Conservation (phyloP, 2,113 vertebrate species). For the Trachemys scripta region DNA sequence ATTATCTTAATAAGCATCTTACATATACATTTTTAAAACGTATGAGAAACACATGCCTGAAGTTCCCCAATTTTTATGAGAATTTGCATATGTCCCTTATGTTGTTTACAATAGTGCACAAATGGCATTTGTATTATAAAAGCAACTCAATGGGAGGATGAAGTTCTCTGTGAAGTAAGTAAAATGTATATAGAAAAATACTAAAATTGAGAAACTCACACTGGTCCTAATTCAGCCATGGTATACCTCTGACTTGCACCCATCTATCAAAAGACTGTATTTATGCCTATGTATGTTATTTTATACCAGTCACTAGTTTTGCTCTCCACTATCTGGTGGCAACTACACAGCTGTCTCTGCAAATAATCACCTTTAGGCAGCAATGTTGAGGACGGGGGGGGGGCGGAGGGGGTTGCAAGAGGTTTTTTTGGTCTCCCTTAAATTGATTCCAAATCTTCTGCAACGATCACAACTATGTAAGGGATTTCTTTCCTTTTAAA, state of each 20-base stretch:
- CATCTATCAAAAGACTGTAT: neutral
- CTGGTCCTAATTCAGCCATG: neutral
- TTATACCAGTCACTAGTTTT: neutral
- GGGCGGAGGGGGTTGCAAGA: no score
- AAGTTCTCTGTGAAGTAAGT: neutral
- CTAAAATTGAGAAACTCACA: neutral
- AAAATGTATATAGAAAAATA: neutral
- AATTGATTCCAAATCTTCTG: neutral
- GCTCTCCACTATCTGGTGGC: neutral
- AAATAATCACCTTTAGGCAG: neutral
- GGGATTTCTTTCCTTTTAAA: neutral
- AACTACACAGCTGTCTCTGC: neutral
- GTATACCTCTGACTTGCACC: neutral
- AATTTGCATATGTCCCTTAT: neutral
- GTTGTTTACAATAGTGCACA: neutral
- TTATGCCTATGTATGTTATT: neutral
- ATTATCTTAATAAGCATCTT: neutral
- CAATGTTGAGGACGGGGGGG: neutral
- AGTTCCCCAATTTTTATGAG: neutral
- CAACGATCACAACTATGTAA: neutral
- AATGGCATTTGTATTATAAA: neutral
- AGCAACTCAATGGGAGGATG: neutral
- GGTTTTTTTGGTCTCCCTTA: neutral
- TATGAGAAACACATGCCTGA: neutral
- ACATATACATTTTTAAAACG: neutral